These are phyloP conservation scores for Pristionchus mayeri DNA, from an alignment of 2,888 invertebrate genomes.

Conservation along the genomic window DNA sequence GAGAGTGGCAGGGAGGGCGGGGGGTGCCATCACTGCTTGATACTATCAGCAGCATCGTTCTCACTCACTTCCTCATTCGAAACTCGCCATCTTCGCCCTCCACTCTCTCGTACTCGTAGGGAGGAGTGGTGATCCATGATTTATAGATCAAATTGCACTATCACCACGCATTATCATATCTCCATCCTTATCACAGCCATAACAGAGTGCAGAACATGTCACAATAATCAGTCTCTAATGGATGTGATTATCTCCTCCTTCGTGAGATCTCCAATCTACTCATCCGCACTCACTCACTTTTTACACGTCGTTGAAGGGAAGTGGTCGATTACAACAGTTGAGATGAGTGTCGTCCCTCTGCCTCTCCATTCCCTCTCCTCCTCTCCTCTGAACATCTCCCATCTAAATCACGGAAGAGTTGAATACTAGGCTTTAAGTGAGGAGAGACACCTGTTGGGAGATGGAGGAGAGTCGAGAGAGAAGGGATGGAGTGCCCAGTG, in stretches of 20 bases:
- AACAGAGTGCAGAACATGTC: background rate
- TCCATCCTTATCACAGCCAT: background rate
- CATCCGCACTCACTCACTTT: slow-evolving; percentile 17
- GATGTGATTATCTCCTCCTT: background rate
- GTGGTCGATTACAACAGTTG: slow-evolving; percentile 35
- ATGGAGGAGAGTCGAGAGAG: background rate
- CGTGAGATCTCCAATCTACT: background rate
- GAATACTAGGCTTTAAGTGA: slow-evolving; percentile 10
- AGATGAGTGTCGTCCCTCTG: slow-evolving; percentile 9
- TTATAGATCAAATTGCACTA: slow-evolving; percentile 21
- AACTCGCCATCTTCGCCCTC: background rate
- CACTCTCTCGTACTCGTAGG: background rate
- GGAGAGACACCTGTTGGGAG: slow-evolving; percentile 24
- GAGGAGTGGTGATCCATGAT: background rate
- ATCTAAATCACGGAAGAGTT: slow-evolving; percentile 38
- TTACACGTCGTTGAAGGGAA: slow-evolving; percentile 8
- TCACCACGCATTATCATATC: background rate
- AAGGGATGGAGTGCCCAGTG: background rate
- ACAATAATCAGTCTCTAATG: background rate
- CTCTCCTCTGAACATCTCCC: slow-evolving; percentile 1
- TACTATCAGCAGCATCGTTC: background rate
- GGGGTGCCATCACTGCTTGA: slow-evolving; percentile 6
- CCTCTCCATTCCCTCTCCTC: background rate
- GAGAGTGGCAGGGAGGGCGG: background rate
- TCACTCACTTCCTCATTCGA: slow-evolving; percentile 15